A percentile compares a stretch with the other conserved stretches of the same genome.
Evolutionary conservation across 2,113 vertebrate species (phyloP).

Genomic region (Sus scrofa): DNA sequence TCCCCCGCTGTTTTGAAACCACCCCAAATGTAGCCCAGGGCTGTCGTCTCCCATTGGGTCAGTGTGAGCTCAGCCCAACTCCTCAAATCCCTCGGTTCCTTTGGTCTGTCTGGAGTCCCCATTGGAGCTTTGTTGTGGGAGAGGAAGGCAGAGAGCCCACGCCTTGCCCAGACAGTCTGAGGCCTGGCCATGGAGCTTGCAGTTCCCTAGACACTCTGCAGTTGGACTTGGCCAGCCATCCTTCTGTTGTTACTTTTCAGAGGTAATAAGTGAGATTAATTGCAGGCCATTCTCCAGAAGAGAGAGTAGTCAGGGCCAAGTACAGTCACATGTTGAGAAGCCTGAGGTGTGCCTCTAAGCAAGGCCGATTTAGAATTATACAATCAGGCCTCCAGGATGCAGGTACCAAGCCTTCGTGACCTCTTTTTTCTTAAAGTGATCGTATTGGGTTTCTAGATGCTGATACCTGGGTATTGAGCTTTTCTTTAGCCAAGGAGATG

Average conservation of each 20-base stretch:
- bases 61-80: conserved; percentile 83
- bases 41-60: conserved; percentile 81
- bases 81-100: conserved; percentile 86
- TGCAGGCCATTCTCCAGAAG: conserved; percentile 86
- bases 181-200: conserved; percentile 85
- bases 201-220: conserved; percentile 87
- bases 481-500: conserved; percentile 41
- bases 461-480: not conserved
- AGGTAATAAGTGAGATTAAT: conserved; percentile 90
- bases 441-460: conserved; percentile 18
- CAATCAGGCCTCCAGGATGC: conserved; percentile 25
- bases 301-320: conserved; percentile 77
- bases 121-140: conserved; percentile 84
- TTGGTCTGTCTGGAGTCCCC: conserved; percentile 83
- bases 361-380: conserved; percentile 47
- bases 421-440: conserved; percentile 41
- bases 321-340: conserved; percentile 81
- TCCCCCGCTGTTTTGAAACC: conserved; percentile 79
- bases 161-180: conserved; percentile 89
- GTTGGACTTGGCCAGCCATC: conserved; percentile 87
- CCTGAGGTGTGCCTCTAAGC: conserved; percentile 74
- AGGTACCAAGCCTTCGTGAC: not conserved
- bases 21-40: conserved; percentile 76
- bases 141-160: conserved; percentile 86
- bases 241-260: conserved; percentile 86